Conservation (phyloP, 2,113 vertebrate species). For the Pomatostomus ruficeps region DNA sequence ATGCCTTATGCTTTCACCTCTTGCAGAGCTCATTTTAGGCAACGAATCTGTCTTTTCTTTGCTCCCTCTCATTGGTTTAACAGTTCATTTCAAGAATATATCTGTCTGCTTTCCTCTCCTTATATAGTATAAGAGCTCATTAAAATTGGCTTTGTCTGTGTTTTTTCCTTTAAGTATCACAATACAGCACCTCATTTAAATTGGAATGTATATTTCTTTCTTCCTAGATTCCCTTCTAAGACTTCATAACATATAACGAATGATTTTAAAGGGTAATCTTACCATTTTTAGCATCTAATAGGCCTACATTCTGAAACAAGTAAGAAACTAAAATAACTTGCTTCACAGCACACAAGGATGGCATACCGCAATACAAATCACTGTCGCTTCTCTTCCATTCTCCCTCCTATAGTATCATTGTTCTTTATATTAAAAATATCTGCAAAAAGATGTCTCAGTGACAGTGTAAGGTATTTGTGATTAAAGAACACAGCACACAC, state of each 20-base stretch:
- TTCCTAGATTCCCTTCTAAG: not conserved
- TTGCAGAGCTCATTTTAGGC: not conserved
- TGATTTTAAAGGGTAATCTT: not conserved
- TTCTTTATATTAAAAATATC: not conserved
- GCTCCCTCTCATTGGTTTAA: not conserved
- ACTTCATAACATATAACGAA: not conserved
- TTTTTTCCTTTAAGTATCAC: not conserved
- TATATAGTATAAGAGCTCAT: not conserved
- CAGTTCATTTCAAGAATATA: not conserved
- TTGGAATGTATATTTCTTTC: not conserved
- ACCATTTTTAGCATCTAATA: conserved; percentile 26
- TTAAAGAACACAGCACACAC: not conserved
- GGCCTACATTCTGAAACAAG: conserved; percentile 30
- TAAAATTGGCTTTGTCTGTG: conserved; percentile 35
- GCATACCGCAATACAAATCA: not conserved
- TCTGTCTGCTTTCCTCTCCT: not conserved
- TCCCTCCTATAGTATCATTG: not conserved
- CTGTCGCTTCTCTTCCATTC: not conserved
- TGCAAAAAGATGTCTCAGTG: not conserved
- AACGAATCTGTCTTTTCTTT: not conserved
- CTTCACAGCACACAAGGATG: not conserved
- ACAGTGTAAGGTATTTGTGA: not conserved
- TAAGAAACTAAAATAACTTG: conserved; percentile 17
- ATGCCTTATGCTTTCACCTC: not conserved
- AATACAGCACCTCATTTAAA: conserved; percentile 31